These are phyloP conservation scores for Aurelia sp. DNA, from an alignment of 30 jellyfish, hydroid and myxozoan genomes.

Conservation along the genomic window DNA sequence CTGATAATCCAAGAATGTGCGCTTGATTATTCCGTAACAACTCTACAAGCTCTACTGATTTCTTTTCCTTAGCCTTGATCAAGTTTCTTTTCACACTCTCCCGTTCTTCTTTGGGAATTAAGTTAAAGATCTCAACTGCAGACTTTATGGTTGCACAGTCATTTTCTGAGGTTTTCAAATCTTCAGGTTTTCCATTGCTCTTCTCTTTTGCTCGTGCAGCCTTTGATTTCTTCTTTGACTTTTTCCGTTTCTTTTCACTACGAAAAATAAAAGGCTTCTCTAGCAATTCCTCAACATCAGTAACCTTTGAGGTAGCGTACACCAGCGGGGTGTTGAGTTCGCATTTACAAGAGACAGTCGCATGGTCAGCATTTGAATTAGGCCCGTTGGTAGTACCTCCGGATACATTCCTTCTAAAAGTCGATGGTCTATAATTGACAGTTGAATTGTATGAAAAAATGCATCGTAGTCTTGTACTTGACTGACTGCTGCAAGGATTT, in stretches of 20 bases:
- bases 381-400: too few species aligned
- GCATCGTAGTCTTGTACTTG: too few species aligned
- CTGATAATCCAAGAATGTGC: slow-evolving; percentile 52
- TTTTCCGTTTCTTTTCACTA: slow-evolving; percentile 16
- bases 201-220: background rate
- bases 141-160: background rate
- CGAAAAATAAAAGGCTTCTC: slow-evolving; percentile 42
- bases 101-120: slow-evolving; percentile 27
- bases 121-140: slow-evolving; percentile 24
- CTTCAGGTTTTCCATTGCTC: background rate
- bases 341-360: background rate
- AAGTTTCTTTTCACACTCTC: background rate
- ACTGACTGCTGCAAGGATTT: too few species aligned
- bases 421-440: too few species aligned
- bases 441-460: too few species aligned
- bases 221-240: slow-evolving; percentile 10
- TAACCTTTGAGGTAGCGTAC: too few species aligned
- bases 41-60: background rate
- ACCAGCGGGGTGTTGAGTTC: slow-evolving; percentile 2
- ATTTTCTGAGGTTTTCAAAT: background rate
- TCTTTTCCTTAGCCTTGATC: slow-evolving; percentile 16
- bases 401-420: too few species aligned
- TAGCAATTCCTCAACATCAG: background rate
- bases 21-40: slow-evolving; percentile 40
- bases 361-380: background rate